Base-by-base conservation (phyloP, 2,797 vertebrate species). In the Gymnoscopelus microlampas region DNA sequence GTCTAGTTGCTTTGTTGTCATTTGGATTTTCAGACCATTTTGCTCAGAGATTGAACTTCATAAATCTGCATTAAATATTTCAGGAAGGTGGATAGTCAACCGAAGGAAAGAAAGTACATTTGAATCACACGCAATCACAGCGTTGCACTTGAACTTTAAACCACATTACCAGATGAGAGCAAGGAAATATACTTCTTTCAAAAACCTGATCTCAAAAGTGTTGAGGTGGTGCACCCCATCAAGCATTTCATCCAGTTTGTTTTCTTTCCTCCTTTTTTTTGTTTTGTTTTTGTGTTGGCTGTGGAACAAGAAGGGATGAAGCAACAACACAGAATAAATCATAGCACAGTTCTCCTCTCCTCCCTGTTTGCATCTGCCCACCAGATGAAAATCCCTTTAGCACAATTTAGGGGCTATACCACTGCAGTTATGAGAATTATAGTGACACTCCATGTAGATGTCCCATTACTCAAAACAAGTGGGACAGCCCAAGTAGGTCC, bases 331-430 rank as follows among this genome's bases (percentile, higher is more conserved):
- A 0, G 32, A 67, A 85, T 87, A 80, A 88, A 88, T 87, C 78
- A 83, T 60, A 60, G 7, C 49, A 47, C 3, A 35, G 58, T 77
- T 68, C 78, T 63, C 76, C 53, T 24, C 50, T 67, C 59, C 65
- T 56, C 15, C 55, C 66, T 23, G 68, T 78, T 74, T 70, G 80
- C 83, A 76, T 85, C 84, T 73, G 83, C 76, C 75, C 73, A 47
- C 78, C 44, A 90, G 79, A 89, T 87, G 76, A 89, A 44, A 88
- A 87, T 85, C 87, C 85, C 89, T 91, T 91, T 88, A 91, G 88
- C 86, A 87, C 89, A 87, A 90, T 90, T 91, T 87, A 91, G 78
- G 68, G 83, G 82, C 76, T 68, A 26, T 78, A 76, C 64, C 77
- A 62, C 50, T 56, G 72, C 86, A 73, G 85, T 91, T 89, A 88